Percentiles rank a stretch among this genome's conserved stretches.
These are phyloP conservation scores for Eupithecia tripunctaria DNA, from an alignment of 2,888 invertebrate genomes.

Conservation along the genomic window DNA sequence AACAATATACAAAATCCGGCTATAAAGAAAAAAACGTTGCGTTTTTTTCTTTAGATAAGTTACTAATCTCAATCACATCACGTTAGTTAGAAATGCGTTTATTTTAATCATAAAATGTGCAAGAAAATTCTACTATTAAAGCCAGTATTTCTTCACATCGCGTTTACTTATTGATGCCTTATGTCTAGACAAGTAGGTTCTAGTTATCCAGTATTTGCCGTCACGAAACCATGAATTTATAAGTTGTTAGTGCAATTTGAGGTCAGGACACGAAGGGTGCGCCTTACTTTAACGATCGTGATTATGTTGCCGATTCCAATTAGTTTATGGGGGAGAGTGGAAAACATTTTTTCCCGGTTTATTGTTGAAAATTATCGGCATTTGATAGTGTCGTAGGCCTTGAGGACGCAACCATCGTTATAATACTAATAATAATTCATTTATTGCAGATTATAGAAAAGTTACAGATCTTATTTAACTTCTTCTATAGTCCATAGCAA, in stretches of 20 bases:
- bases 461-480: no score
- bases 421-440: no score
- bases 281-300: conserved; percentile 50
- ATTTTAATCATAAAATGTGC: not conserved
- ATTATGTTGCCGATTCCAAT: conserved; percentile 44
- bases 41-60: not conserved
- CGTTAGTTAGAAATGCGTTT: not conserved
- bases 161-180: conserved; percentile 73
- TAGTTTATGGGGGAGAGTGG: conserved; percentile 21
- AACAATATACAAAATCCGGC: no score
- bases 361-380: not conserved
- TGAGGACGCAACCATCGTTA: no score
- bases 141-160: conserved; percentile 63
- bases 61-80: not conserved
- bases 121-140: conserved; percentile 47
- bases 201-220: conserved; percentile 69
- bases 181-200: conserved; percentile 68
- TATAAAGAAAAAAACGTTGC: no score
- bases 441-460: no score
- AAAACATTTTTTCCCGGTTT: conserved; percentile 7
- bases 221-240: conserved; percentile 72
- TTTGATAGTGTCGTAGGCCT: no score
- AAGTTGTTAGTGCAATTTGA: conserved; percentile 61
- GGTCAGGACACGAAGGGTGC: conserved; percentile 44
- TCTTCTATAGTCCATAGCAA: no score